Conservation (phyloP, 1,140 invertebrate species). For the Triops cancriformis region DNA sequence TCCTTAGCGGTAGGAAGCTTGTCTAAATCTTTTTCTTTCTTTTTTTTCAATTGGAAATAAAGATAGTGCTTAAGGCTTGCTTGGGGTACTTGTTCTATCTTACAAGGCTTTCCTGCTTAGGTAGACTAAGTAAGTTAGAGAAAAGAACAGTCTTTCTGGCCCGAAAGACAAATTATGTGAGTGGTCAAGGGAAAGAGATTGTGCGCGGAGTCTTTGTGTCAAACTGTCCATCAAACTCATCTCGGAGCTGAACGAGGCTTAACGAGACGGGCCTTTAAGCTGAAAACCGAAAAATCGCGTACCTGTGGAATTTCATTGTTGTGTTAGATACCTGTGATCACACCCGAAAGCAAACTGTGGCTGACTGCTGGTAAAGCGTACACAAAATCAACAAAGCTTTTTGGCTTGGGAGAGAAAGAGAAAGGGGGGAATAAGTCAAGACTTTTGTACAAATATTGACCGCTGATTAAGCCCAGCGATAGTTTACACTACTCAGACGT, state of each 20-base stretch:
- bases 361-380: too few species aligned
- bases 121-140: not conserved
- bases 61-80: not conserved
- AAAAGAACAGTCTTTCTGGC: not conserved
- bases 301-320: not conserved
- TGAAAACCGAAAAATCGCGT: not conserved
- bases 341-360: not conserved
- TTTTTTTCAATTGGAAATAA: not conserved
- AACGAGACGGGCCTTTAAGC: constrained; percentile 4
- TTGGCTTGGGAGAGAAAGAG: not conserved
- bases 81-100: not conserved
- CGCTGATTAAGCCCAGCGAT: not conserved
- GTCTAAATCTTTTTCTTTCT: not conserved
- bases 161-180: not conserved
- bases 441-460: not conserved
- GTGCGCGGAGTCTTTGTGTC: not conserved
- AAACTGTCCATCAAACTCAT: constrained; percentile 6
- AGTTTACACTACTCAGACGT: not conserved
- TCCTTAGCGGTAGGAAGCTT: not conserved
- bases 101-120: not conserved
- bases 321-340: not conserved
- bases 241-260: not conserved
- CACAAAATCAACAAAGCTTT: not conserved
- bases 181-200: not conserved
- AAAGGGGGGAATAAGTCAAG: not conserved